Percentiles rank a stretch among this genome's conserved stretches.
These are phyloP conservation scores for Sciurus carolinensis DNA, from an alignment of 2,797 vertebrate species.

Conservation along the genomic window DNA sequence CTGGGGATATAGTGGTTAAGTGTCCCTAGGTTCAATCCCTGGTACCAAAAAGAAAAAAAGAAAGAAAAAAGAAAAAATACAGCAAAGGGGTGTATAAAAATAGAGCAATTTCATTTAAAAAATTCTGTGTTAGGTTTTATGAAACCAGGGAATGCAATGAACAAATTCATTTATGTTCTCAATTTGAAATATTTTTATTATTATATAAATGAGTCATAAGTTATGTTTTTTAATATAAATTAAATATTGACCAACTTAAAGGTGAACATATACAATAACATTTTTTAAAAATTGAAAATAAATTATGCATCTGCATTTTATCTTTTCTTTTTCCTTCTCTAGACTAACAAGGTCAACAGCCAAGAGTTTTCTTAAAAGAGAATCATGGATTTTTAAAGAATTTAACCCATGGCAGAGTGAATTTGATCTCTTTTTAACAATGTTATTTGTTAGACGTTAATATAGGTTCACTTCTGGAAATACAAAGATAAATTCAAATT, in stretches of 20 bases:
- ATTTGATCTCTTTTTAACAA: neutral
- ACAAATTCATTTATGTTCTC: conserved; percentile 21
- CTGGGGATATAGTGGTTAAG: no score
- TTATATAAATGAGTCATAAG: neutral
- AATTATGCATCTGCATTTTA: neutral
- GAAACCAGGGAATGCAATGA: neutral
- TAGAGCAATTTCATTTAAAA: neutral
- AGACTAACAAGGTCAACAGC: neutral
- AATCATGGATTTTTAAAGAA: conserved; percentile 23
- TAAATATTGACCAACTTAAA: conserved; percentile 27
- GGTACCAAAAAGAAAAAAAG: neutral
- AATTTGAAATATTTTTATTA: conserved; percentile 19
- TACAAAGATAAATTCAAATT: conserved; percentile 8
- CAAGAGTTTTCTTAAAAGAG: neutral
- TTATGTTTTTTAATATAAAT: conserved; percentile 43
- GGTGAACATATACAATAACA: neutral
- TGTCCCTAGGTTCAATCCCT: no score
- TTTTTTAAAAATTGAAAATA: neutral
- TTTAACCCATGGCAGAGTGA: neutral
- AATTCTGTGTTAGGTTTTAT: neutral
- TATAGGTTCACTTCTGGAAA: conserved; percentile 29
- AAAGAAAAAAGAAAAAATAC: neutral
- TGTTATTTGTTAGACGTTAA: neutral
- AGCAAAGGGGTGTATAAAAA: conserved; percentile 30
- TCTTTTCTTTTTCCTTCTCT: neutral